A percentile compares a stretch with the other conserved stretches of the same genome.
Conservation (phyloP, 2,797 vertebrate genomes). For the Oreochromis mossambicus region DNA sequence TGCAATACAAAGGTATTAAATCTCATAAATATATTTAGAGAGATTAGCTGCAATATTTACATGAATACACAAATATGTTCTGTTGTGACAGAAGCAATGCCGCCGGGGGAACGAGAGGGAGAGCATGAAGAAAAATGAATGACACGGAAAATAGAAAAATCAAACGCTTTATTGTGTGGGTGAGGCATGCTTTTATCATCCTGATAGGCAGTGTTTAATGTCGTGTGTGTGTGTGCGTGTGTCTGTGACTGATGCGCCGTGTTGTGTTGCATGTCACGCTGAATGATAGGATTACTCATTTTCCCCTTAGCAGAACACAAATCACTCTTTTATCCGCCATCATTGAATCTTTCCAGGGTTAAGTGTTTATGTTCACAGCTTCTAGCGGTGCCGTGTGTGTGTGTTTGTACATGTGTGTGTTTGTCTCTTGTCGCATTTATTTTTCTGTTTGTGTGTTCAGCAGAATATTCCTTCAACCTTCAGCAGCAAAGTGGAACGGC, state of each 20-base stretch:
- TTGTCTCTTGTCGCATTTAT: slow-evolving; percentile 1
- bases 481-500: slow-evolving; percentile 7
- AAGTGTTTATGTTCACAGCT: slow-evolving; percentile 70
- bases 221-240: slow-evolving; percentile 36
- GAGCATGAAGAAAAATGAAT: slow-evolving; percentile 64
- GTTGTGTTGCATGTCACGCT: slow-evolving; percentile 75
- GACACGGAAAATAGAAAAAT: slow-evolving; percentile 74
- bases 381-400: background rate
- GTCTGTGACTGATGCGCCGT: slow-evolving; percentile 71
- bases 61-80: slow-evolving; percentile 65
- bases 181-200: slow-evolving; percentile 68
- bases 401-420: background rate
- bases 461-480: slow-evolving; percentile 22
- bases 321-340: slow-evolving; percentile 77
- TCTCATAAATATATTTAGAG: slow-evolving; percentile 71
- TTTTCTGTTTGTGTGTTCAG: slow-evolving; percentile 43
- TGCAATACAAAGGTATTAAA: slow-evolving; percentile 70
- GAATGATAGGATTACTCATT: slow-evolving; percentile 78
- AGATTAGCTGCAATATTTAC: slow-evolving; percentile 69
- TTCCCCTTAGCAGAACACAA: slow-evolving; percentile 77
- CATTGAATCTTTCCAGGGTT: slow-evolving; percentile 78
- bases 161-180: slow-evolving; percentile 70
- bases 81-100: slow-evolving; percentile 56
- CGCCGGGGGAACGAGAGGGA: slow-evolving; percentile 22
- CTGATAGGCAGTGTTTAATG: slow-evolving; percentile 73